Percentiles rank a stretch among this genome's conserved stretches.
These are phyloP conservation scores for Coilia nasus DNA, from an alignment of 2,797 vertebrate genomes.

Conservation along the genomic window DNA sequence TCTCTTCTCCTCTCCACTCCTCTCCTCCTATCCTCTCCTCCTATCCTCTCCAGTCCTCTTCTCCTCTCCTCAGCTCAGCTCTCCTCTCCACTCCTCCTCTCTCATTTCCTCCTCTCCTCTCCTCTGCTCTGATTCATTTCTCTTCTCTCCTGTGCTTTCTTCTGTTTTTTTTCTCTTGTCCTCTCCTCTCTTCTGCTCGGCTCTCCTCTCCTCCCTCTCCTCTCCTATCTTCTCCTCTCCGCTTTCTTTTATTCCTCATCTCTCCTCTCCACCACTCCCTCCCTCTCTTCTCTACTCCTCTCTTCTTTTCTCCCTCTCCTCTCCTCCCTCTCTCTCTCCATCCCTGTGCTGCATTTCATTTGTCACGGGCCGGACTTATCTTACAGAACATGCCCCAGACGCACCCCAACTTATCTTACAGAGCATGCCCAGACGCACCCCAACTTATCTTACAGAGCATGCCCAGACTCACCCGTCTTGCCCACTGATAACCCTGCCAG, in stretches of 20 bases:
- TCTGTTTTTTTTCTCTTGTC: no score
- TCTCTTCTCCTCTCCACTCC: slow-evolving; percentile 27
- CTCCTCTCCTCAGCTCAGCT: not conserved
- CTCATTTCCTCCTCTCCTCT: not conserved
- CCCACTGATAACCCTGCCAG: slow-evolving; percentile 70
- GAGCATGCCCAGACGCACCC: slow-evolving; percentile 52
- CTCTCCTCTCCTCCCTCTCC: no score
- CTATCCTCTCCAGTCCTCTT: not conserved
- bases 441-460: slow-evolving; percentile 56
- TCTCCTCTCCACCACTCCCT: slow-evolving; percentile 7
- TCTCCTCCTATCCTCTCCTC: slow-evolving; percentile 24
- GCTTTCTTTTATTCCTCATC: no score
- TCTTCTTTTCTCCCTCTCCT: not conserved
- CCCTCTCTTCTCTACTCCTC: not conserved
- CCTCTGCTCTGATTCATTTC: not conserved
- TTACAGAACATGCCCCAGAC: slow-evolving; percentile 50
- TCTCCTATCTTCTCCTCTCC: no score
- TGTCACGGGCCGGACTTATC: slow-evolving; percentile 62
- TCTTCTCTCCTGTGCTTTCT: no score
- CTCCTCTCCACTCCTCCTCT: no score
- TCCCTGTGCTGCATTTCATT: slow-evolving; percentile 59
- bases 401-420: slow-evolving; percentile 58
- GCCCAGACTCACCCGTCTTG: slow-evolving; percentile 50
- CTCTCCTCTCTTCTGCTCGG: no score
- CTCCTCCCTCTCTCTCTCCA: slow-evolving; percentile 13